Evolutionary conservation across 2,113 vertebrate genomes (phyloP), one percentile per base, ranked within the genome.

Genomic region (Garra rufa): DNA sequence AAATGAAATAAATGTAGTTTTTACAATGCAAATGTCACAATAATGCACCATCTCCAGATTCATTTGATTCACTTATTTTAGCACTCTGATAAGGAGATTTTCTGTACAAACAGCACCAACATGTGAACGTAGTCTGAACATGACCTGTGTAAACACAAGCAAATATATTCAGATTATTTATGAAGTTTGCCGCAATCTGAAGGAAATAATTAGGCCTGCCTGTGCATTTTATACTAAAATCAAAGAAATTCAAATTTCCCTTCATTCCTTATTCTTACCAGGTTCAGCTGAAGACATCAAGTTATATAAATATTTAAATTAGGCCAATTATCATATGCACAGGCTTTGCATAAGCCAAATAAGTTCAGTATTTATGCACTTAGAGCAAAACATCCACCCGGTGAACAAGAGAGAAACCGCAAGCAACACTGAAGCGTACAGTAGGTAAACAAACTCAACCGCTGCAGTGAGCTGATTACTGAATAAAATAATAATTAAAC

Each of bases 251-350:
- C 15, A 41, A 70, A 57, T 76, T 59, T 82, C 17, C 26, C 57
- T 44, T 85, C 44, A 69, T 76, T 81, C 17, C n/a, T 76, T 44
- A 82, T 82, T 82, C 34, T 50, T 86, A 76, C 44, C 50, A 59
- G 81, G 81, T 71, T 73, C 44, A 50, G 55, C 63, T 41, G 50
- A 50, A 44, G 34, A 81, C 28, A 65, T 52, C 19, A 50, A 44
- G 59, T 55, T 48, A 57, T 46, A 79, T 61, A 75, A 67, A 85
- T 85, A 83, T 80, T 83, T 67, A 75, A 85, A 79, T 73, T 21
- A 48, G 10, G 7, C 8, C 17, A 34, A 75, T 85, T 75, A 85
- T 13, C 80, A 85, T 69, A 82, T 61, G 55, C 81, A 59, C 52
- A 55, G 61, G 46, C 52, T 81, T 77, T n/a, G 44, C 70, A 44